These are phyloP conservation scores for Tribolium freemani DNA, from an alignment of 2,888 invertebrate species.

Conservation along the genomic window DNA sequence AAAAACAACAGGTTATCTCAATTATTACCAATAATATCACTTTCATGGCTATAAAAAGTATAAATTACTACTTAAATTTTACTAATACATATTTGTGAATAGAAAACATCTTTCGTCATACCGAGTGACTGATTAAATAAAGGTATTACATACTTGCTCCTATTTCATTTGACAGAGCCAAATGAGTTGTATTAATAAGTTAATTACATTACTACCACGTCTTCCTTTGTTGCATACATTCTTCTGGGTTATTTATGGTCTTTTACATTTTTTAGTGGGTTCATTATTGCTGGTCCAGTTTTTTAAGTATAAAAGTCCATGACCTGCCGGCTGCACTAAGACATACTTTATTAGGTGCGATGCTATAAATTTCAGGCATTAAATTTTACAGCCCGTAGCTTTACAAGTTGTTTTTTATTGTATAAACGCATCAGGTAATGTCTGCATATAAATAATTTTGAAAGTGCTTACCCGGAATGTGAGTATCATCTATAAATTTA, in stretches of 20 bases:
- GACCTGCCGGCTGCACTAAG: constrained; percentile 51
- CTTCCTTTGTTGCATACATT: background rate
- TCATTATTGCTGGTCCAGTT: constrained; percentile 45
- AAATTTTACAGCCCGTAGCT: constrained; percentile 58
- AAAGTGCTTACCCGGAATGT: constrained; percentile 56
- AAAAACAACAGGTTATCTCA: background rate
- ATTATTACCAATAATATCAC: background rate
- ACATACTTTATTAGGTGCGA: constrained; percentile 59
- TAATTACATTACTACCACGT: constrained; percentile 26
- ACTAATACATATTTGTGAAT: background rate
- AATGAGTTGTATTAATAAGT: constrained; percentile 20
- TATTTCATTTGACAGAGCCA: background rate
- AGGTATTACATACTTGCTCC: too few species aligned
- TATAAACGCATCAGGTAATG: constrained; percentile 56
- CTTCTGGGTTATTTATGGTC: background rate
- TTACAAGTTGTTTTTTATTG: constrained; percentile 57
- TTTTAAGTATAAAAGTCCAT: constrained; percentile 52
- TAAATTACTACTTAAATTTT: background rate
- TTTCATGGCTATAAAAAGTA: background rate
- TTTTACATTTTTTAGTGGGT: constrained; percentile 8
- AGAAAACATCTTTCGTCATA: background rate
- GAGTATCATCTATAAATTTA: constrained; percentile 57
- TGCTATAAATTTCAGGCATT: constrained; percentile 58
- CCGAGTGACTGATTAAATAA: background rate
- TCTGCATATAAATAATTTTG: constrained; percentile 59